Conservation (phyloP, 2,888 invertebrate genomes). For the Meiosimyza decipiens region DNA sequence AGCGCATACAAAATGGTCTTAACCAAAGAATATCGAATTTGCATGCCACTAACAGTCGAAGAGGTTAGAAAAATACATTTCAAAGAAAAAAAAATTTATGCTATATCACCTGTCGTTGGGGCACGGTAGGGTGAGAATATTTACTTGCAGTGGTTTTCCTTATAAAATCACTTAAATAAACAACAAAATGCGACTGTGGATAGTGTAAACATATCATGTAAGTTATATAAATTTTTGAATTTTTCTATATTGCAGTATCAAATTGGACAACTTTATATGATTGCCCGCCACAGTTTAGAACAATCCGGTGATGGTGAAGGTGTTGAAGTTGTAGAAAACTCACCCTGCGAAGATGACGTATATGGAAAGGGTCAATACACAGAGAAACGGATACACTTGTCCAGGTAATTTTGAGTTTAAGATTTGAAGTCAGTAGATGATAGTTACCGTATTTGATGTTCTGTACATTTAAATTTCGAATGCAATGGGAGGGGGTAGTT, state of each 20-base stretch:
- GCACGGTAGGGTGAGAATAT: too few relatives aligned
- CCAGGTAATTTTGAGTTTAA: constrained; percentile 71
- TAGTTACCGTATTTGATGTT: neutral
- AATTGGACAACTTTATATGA: constrained; percentile 94
- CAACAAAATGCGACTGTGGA: too few relatives aligned
- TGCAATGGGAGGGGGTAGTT: too few relatives aligned
- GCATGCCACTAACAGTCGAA: constrained; percentile 91
- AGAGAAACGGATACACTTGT: constrained; percentile 90
- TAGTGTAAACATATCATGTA: too few relatives aligned
- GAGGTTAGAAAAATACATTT: constrained; percentile 73
- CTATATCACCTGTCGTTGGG: too few relatives aligned
- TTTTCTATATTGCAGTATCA: constrained; percentile 74
- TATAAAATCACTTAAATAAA: too few relatives aligned
- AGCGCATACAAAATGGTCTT: constrained; percentile 75
- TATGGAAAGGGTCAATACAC: constrained; percentile 90
- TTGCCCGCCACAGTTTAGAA: constrained; percentile 91
- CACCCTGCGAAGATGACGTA: constrained; percentile 79
- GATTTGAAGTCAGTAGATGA: neutral
- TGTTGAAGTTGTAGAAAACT: constrained; percentile 89
- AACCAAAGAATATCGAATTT: constrained; percentile 89
- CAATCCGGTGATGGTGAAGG: constrained; percentile 91
- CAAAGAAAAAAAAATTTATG: neutral
- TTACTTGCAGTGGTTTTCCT: too few relatives aligned
- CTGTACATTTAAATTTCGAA: too few relatives aligned
- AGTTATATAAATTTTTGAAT: too few relatives aligned